phyloP scores from a whole-genome alignment of 2,888 invertebrate genomes.

The Calameuta pallipes region DNA sequence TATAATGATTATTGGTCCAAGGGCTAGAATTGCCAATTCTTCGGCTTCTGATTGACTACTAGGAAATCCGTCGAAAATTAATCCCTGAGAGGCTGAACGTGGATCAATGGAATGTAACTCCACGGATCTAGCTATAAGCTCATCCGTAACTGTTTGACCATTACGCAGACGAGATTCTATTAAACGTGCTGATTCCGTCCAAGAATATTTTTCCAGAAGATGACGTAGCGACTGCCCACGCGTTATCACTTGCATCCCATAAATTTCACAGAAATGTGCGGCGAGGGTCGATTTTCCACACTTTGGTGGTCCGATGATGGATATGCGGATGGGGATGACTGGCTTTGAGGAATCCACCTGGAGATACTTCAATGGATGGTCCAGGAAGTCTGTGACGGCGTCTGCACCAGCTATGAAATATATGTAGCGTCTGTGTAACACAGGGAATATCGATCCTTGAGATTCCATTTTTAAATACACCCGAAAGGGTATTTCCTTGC shows the following conservation, averaged over 20 bases:
- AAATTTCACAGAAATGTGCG: conserved; percentile 68
- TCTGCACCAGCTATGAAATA: conserved; percentile 71
- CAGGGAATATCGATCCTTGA: conserved; percentile 68
- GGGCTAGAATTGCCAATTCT: conserved; percentile 67
- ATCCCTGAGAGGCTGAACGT: conserved; percentile 69
- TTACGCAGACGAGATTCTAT: conserved; percentile 63
- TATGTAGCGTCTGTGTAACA: conserved; percentile 71
- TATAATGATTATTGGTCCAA: conserved; percentile 72
- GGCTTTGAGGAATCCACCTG: conserved; percentile 64
- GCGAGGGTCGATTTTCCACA: conserved; percentile 73
- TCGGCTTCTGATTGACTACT: conserved; percentile 67
- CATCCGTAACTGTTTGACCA: conserved; percentile 66
- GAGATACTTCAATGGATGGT: conserved; percentile 71
- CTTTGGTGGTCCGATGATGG: conserved; percentile 74
- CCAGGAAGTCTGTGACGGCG: conserved; percentile 68
- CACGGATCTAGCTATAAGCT: conserved; percentile 69
- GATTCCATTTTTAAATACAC: conserved; percentile 67
- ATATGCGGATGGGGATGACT: conserved; percentile 69
- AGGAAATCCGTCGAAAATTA: conserved; percentile 75
- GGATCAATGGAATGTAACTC: conserved; percentile 69
- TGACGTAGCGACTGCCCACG: conserved; percentile 70
- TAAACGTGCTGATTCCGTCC: conserved; percentile 68
- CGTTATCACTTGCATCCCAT: conserved; percentile 70
- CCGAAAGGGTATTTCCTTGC: conserved; percentile 68
- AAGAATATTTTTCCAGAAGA: conserved; percentile 67